Conservation (phyloP, 1,140 invertebrate genomes). For the Brachionus calyciflorus region DNA sequence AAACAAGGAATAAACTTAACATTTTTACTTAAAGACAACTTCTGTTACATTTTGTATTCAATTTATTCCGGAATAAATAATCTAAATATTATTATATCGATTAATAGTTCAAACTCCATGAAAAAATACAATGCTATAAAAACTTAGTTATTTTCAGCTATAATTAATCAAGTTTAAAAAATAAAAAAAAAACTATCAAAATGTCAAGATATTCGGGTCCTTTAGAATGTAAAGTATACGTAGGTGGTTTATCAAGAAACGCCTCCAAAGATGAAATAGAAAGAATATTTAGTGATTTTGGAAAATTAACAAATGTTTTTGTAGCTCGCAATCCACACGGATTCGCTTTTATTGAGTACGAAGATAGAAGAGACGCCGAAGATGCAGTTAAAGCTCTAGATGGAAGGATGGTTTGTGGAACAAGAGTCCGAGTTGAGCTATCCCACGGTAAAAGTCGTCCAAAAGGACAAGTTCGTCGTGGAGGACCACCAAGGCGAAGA, state of each 20-base stretch:
- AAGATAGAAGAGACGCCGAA: slow-evolving; percentile 86
- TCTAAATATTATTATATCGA: too few relatives aligned
- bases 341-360: slow-evolving; percentile 94
- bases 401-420: slow-evolving; percentile 79
- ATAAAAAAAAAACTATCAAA: too few relatives aligned
- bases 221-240: slow-evolving; percentile 87
- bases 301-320: slow-evolving; percentile 87
- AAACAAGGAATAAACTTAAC: too few relatives aligned
- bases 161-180: too few relatives aligned
- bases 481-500: not conserved
- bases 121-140: too few relatives aligned
- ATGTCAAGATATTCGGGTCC: slow-evolving; percentile 39
- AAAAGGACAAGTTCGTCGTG: not conserved
- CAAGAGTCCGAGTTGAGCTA: slow-evolving; percentile 82
- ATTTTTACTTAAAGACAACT: too few relatives aligned
- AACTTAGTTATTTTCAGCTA: too few relatives aligned
- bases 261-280: slow-evolving; percentile 60
- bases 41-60: too few relatives aligned
- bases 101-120: too few relatives aligned
- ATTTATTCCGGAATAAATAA: too few relatives aligned
- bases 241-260: slow-evolving; percentile 75
- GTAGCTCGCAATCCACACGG: slow-evolving; percentile 77
- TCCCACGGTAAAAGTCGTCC: slow-evolving; percentile 69
- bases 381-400: slow-evolving; percentile 87
- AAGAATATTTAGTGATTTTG: slow-evolving; percentile 89